Base-by-base conservation (phyloP, 2,113 vertebrate species). In the Malurus elegans region DNA sequence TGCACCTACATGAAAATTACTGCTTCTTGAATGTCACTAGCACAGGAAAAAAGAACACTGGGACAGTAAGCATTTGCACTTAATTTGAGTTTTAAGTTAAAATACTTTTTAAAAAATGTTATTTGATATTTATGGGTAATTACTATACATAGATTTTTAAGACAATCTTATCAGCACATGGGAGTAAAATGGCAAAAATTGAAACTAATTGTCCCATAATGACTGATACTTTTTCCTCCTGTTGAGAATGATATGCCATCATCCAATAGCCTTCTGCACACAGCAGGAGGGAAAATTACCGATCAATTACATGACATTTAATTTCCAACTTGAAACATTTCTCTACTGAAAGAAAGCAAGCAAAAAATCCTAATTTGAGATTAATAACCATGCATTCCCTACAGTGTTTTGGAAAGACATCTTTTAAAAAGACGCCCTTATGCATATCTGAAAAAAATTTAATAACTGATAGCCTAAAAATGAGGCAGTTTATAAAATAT, bases 181-280 rank as follows among this genome's bases (percentile, higher is more conserved):
- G 36, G 95, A 96, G 62, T 91, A 92, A 96, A 96, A 94, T 84
- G 76, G 64, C 85, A 62, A 88, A 95, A 96, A 96, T 91, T 95
- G 86, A 90, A 97, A 97, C 89, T 97, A 98, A 98, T 97, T 98
- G 93, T 93, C 53, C 47, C 36, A 67, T 96, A 97, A 97, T 97
- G 92, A 96, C 80, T 92, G 75, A 86, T 79, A 95, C 28, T 88
- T 89, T 69, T 94, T 84, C 70, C 91, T 92, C 84, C 94, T 88
- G 88, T 95, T 94, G 95, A 95, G 89, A 96, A 94, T 80, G 45
- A 91, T 88, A 90, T 17, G 58, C 64, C 56, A 61, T 72, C 93
- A 90, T 92, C 79, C 51, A 19, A 44, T 29, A 96, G 94, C 91
- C 81, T 96, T 95, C 76, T 13, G 19, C 54, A 72, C 93, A 96